Evolutionary conservation across 1,140 invertebrate genomes (phyloP), one percentile per base, ranked within the genome.

Genomic region (Leptinotarsa lineolata): DNA sequence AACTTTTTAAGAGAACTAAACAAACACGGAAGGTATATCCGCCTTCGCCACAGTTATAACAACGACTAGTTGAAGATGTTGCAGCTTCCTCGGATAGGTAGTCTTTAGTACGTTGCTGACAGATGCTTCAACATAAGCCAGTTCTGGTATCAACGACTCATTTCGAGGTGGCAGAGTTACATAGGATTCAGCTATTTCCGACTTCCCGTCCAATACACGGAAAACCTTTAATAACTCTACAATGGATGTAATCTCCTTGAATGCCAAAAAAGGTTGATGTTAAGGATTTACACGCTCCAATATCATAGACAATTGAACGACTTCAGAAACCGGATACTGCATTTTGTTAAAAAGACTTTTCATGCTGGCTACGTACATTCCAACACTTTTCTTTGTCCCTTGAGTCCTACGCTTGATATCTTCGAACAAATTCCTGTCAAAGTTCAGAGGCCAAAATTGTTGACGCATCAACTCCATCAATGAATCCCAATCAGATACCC

Each of bases 321-420:
- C 67, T 45, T 70, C 68, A 8, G 54, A 5, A 16, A 58, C 54
- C 5, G 54, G 54, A 59, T 13, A 44, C 2, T 2, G 71, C 39
- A 20, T 64, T 46, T 78, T 64, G 3, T 81, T 78, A 58, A 82
- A 82, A 21, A 79, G 30, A 22, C 76, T 76, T 39, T 16, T 15
- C 80, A 83, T 81, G 12, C 80, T 75, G 2, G 82, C 74, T 12
- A 83, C 13, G 20, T 67, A 67, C 16, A 67, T 30, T 15, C 39
- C 65, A 44, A 67, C 39, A 16, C 16, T 8, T 45, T 67, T 24
- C 16, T 16, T 39, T n/a, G 65, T 6, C 4, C 30, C 30, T 30
- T 30, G 30, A 8, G 30, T 30, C 30, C 30, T 30, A 30, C 30
- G 30, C 30, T 30, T 30, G 6, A 30, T 30, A 30, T 30, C 30